Percentiles rank a stretch among this genome's conserved stretches.
Conservation (phyloP, 2,797 vertebrate species). For the Zenarchopterus dispar region DNA sequence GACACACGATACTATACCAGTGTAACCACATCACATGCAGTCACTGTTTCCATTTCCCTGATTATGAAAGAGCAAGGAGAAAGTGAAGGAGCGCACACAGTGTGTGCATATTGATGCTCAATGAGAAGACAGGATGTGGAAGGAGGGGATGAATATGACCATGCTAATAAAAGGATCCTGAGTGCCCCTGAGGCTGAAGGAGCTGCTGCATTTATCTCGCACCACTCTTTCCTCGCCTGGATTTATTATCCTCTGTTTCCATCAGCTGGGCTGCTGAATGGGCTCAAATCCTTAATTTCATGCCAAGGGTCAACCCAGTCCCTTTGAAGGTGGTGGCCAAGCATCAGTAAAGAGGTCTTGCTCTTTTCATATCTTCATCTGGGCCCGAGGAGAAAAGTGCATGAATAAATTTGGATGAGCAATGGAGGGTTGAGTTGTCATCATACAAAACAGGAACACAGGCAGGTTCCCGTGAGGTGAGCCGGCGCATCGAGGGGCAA, state of each 20-base stretch:
- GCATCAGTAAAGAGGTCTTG: constrained; percentile 33
- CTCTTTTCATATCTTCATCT: constrained; percentile 20
- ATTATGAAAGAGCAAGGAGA: constrained; percentile 19
- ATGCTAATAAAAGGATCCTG: constrained; percentile 66
- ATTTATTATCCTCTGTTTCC: constrained; percentile 70
- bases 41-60: constrained; percentile 1
- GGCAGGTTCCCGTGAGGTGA: constrained; percentile 44
- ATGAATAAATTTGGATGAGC: constrained; percentile 40
- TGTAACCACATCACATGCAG: background rate
- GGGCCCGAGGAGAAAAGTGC: background rate
- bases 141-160: constrained; percentile 58
- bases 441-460: constrained; percentile 38
- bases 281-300: constrained; percentile 68
- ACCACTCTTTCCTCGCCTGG: constrained; percentile 32
- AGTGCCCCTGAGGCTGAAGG: constrained; percentile 64
- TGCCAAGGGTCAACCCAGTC: constrained; percentile 63
- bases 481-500: constrained; percentile 7
- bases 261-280: constrained; percentile 60
- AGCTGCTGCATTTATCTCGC: constrained; percentile 54
- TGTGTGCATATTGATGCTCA: constrained; percentile 20
- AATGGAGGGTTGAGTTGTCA: constrained; percentile 5
- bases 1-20: background rate
- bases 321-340: constrained; percentile 54
- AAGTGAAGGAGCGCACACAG: constrained; percentile 5
- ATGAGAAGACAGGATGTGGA: constrained; percentile 40